Conservation (phyloP, 2,888 invertebrate species). For the Sipha maydis region DNA sequence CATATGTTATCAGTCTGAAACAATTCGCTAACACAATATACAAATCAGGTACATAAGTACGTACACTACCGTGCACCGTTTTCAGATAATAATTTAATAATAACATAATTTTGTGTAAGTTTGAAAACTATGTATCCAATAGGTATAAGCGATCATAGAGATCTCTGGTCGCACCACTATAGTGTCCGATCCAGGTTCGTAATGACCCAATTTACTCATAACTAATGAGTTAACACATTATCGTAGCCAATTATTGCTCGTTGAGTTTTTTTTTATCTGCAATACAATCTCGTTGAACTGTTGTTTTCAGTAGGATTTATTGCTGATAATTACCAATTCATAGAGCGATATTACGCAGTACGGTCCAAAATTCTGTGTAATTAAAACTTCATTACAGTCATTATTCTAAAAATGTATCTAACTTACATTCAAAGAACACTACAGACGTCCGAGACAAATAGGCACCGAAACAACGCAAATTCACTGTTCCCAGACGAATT, state of each 20-base stretch:
- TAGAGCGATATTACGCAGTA: background rate
- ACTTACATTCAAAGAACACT: background rate
- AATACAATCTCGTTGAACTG: background rate
- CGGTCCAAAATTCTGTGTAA: too few relatives aligned
- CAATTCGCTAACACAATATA: too few relatives aligned
- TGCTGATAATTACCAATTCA: background rate
- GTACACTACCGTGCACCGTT: too few relatives aligned
- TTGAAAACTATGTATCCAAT: too few relatives aligned
- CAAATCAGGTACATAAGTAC: too few relatives aligned
- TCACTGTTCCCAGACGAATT: too few relatives aligned
- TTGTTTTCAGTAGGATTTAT: background rate
- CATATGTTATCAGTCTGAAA: too few relatives aligned
- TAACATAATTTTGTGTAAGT: too few relatives aligned
- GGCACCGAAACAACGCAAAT: too few relatives aligned
- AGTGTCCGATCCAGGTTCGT: background rate
- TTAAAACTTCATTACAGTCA: background rate
- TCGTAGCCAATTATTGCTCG: background rate
- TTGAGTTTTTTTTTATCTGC: background rate
- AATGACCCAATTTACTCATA: background rate
- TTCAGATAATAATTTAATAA: too few relatives aligned
- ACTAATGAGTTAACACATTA: too few relatives aligned
- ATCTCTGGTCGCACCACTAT: background rate
- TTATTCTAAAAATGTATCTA: background rate
- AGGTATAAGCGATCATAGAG: too few relatives aligned
- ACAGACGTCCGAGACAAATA: background rate